A percentile compares a stretch with the other conserved stretches of the same genome.
These are phyloP conservation scores for Adelosebastes latens DNA, from an alignment of 2,797 vertebrate species.

Conservation along the genomic window DNA sequence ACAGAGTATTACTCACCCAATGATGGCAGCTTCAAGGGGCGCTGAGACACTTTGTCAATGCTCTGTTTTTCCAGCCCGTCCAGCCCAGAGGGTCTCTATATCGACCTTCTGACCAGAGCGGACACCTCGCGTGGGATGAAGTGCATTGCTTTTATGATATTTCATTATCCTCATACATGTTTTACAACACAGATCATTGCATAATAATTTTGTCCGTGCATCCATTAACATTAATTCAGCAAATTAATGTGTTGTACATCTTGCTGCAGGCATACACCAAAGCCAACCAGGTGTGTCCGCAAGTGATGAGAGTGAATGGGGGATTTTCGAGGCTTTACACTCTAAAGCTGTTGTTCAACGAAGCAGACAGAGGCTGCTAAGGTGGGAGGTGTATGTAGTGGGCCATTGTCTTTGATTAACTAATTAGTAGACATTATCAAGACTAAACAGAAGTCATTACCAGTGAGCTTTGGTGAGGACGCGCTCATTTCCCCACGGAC, in stretches of 20 bases:
- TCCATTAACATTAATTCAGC: slow-evolving; percentile 62
- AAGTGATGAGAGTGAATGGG: slow-evolving; percentile 55
- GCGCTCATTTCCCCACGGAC: slow-evolving; percentile 80
- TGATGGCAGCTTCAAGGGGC: slow-evolving; percentile 72
- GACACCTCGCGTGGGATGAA: slow-evolving; percentile 25
- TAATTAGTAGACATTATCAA: slow-evolving; percentile 87
- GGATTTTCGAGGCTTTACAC: slow-evolving; percentile 62
- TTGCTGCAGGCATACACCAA: slow-evolving; percentile 64
- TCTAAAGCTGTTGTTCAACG: slow-evolving; percentile 69
- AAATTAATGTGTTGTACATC: slow-evolving; percentile 66
- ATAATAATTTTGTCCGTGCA: slow-evolving; percentile 30
- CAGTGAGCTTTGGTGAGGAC: slow-evolving; percentile 68
- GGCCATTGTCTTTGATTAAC: slow-evolving; percentile 84
- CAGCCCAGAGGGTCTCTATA: slow-evolving; percentile 57
- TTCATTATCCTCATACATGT: slow-evolving; percentile 61
- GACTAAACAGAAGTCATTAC: slow-evolving; percentile 87
- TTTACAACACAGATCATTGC: slow-evolving; percentile 42
- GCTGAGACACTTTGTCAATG: slow-evolving; percentile 80
- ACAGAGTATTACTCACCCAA: slow-evolving; percentile 83
- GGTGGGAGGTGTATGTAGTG: slow-evolving; percentile 73
- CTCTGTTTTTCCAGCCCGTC: slow-evolving; percentile 60
- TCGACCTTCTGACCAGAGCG: slow-evolving; percentile 49
- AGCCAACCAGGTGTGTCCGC: slow-evolving; percentile 74
- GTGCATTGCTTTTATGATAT: slow-evolving; percentile 42
- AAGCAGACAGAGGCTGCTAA: slow-evolving; percentile 72